Base-by-base conservation (phyloP, 2,797 vertebrate species). In the Crenichthys baileyi region DNA sequence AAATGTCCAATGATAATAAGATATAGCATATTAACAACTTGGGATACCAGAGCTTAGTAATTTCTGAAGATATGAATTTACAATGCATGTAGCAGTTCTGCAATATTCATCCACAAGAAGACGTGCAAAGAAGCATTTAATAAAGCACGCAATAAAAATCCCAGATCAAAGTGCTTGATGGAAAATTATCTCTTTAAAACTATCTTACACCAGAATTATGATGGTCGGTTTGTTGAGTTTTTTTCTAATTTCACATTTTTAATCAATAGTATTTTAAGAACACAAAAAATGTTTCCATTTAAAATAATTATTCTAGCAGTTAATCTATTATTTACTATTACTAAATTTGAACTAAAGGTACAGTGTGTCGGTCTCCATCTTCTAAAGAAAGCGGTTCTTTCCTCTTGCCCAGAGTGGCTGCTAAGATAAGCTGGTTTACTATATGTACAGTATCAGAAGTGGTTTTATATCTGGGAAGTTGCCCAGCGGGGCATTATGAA, bases 11-110 rank as follows among this genome's bases (percentile, higher is more conserved):
- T 8, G n/a, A 76, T 4, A 24, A 73, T 73, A 73, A 58, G n/a
- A 61, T 70, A 13, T 48, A n/a, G 67, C 16, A 48, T 51, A 36
- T 76, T 75, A 29, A 79, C 53, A 84, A n/a, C 15, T 61, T n/a
- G 72, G 20, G 51, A 41, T 56, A 36, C 51, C 51, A 56, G 67
- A 70, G 22, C 51, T 58, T 20, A 48, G 73, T 61, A 22, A 56
- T 41, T 13, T 56, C 8, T n/a, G 61, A 36, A 18, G 4, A 18
- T 7, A n/a, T 48, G 13, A 24, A 16, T 41, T 67, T 67, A 67
- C 18, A 65, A 65, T 18, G 16, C 70, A 9, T 48, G 44, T n/a
- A 26, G 68, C 29, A 31, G 53, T 13, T 6, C 29, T 39, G 1
- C 31, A 39, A 24, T 13, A 31, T 65, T 29, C 12, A 39, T 2